phyloP scores from a whole-genome alignment of 2,888 invertebrate species.

The Lasioglossum lativentre region DNA sequence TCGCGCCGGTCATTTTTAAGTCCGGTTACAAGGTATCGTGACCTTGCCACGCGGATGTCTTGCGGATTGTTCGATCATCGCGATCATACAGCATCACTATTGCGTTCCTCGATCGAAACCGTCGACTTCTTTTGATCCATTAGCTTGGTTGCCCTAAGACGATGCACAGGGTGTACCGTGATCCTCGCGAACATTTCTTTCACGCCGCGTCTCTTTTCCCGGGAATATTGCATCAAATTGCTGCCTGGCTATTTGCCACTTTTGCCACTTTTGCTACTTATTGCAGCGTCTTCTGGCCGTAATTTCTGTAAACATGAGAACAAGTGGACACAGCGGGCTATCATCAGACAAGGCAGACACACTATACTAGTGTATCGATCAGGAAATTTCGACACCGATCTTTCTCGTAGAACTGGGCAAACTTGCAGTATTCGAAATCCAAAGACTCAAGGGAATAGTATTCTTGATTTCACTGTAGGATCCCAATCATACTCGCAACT shows the following conservation, averaged over 20 bases:
- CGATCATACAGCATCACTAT: neutral
- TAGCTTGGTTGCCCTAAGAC: neutral
- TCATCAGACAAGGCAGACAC: neutral
- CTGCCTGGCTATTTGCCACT: neutral
- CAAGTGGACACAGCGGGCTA: neutral
- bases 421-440: no score
- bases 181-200: neutral
- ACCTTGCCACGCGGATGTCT: slow-evolving; percentile 21
- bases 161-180: neutral
- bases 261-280: slow-evolving; percentile 3
- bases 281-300: neutral
- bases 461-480: neutral
- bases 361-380: neutral
- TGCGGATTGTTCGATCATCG: neutral
- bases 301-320: slow-evolving; percentile 6
- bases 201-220: neutral
- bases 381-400: neutral
- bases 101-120: neutral
- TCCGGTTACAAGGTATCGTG: neutral
- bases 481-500: neutral
- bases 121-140: slow-evolving; percentile 51
- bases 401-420: neutral
- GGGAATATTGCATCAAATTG: neutral
- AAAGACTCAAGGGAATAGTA: neutral
- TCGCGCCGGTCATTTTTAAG: slow-evolving; percentile 4